phyloP scores from a whole-genome alignment of 2,888 invertebrate species.

The Callosobruchus maculatus region DNA sequence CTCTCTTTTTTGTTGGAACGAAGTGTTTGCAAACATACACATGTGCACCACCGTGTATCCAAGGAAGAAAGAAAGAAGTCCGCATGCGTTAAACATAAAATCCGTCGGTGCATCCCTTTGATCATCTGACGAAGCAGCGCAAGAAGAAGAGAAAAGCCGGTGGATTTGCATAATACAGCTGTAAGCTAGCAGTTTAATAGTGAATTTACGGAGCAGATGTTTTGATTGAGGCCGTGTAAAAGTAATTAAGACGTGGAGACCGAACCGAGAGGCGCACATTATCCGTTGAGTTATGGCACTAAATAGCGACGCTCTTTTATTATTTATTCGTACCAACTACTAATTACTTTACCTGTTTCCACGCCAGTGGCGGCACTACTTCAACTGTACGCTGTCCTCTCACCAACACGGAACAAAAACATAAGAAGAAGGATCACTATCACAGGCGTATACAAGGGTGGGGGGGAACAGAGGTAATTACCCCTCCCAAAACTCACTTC shows the following conservation, averaged over 20 bases:
- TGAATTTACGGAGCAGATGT: constrained; percentile 39
- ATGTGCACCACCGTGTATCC: background rate
- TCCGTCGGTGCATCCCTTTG: background rate
- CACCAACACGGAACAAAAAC: too few species aligned
- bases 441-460: too few species aligned
- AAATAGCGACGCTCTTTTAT: constrained; percentile 31
- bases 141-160: background rate
- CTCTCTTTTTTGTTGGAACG: background rate
- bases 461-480: too few species aligned
- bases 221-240: constrained; percentile 40
- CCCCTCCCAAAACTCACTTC: too few species aligned
- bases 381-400: background rate
- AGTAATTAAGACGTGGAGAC: constrained; percentile 38
- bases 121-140: background rate
- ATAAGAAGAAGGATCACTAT: too few species aligned
- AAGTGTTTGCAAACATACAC: background rate
- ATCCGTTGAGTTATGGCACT: constrained; percentile 32
- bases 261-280: constrained; percentile 32
- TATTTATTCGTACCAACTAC: constrained; percentile 37
- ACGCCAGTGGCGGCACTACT: background rate
- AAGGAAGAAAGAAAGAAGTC: background rate
- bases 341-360: constrained; percentile 27
- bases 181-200: constrained; percentile 30
- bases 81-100: background rate
- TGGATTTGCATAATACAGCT: constrained; percentile 25